phyloP scores from a whole-genome alignment of 2,797 vertebrate species.

The Semotilus atromaculatus region DNA sequence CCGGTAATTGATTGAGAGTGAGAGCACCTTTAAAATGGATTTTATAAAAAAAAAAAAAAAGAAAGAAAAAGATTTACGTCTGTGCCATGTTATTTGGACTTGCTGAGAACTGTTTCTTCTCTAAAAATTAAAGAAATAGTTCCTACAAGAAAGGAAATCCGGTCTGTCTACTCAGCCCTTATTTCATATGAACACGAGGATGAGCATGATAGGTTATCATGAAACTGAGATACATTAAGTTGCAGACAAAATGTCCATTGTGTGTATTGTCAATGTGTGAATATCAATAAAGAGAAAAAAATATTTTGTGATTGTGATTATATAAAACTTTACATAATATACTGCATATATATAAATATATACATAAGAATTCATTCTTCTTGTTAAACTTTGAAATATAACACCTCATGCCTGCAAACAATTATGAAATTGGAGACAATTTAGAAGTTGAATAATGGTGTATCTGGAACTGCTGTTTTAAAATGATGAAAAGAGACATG shows the following conservation, averaged over 20 bases:
- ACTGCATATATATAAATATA: no score
- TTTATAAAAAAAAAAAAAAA: not conserved
- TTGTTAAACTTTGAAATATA: not conserved
- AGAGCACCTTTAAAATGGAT: not conserved
- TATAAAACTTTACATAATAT: not conserved
- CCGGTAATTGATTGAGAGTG: not conserved
- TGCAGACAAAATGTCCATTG: constrained; percentile 4
- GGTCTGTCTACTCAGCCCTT: not conserved
- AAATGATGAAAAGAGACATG: not conserved
- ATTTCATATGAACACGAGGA: not conserved
- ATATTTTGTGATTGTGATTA: not conserved
- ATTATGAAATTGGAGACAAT: not conserved
- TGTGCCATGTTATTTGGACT: constrained; percentile 9
- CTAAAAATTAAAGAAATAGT: not conserved
- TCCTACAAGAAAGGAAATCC: not conserved
- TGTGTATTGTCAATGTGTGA: constrained; percentile 10
- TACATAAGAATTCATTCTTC: no score
- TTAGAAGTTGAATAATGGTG: not conserved
- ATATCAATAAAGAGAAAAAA: constrained; percentile 20
- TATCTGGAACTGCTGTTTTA: not conserved
- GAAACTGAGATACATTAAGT: not conserved
- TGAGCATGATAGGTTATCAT: not conserved
- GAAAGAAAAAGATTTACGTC: no score
- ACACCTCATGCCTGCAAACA: not conserved
- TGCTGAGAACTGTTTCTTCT: not conserved